A percentile compares a stretch with the other conserved stretches of the same genome.
These are phyloP conservation scores for Petroica traversi DNA, from an alignment of 2,113 vertebrate genomes.

Conservation along the genomic window DNA sequence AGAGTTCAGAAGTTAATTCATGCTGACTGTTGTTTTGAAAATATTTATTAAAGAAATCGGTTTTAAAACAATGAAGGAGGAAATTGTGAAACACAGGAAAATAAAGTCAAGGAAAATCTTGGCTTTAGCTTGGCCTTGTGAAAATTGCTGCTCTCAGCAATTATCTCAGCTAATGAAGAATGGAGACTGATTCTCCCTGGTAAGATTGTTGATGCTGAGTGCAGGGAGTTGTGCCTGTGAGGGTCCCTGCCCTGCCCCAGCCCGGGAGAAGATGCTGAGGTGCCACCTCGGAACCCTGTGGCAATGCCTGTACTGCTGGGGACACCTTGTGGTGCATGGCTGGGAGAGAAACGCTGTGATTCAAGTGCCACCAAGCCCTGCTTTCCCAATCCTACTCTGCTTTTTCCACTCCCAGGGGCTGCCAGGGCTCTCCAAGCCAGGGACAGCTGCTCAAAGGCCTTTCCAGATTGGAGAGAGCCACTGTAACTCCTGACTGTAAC, in stretches of 20 bases:
- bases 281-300: not conserved
- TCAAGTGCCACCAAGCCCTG: not conserved
- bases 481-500: not conserved
- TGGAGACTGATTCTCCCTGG: not conserved
- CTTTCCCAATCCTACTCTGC: not conserved
- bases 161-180: not conserved
- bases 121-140: not conserved
- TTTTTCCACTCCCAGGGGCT: not conserved
- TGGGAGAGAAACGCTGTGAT: not conserved
- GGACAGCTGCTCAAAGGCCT: not conserved
- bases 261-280: not conserved
- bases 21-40: not conserved
- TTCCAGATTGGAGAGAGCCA: not conserved
- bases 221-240: rapidly evolving
- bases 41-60: not conserved
- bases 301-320: conserved; percentile 14
- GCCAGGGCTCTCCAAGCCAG: not conserved
- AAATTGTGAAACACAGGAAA: not conserved
- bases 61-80: not conserved
- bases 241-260: not conserved
- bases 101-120: not conserved
- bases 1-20: not conserved
- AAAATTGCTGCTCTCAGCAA: not conserved
- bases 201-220: not conserved
- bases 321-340: conserved; percentile 49